These are phyloP conservation scores for Criorhina ranunculi DNA, from an alignment of 2,888 invertebrate species.

Conservation along the genomic window DNA sequence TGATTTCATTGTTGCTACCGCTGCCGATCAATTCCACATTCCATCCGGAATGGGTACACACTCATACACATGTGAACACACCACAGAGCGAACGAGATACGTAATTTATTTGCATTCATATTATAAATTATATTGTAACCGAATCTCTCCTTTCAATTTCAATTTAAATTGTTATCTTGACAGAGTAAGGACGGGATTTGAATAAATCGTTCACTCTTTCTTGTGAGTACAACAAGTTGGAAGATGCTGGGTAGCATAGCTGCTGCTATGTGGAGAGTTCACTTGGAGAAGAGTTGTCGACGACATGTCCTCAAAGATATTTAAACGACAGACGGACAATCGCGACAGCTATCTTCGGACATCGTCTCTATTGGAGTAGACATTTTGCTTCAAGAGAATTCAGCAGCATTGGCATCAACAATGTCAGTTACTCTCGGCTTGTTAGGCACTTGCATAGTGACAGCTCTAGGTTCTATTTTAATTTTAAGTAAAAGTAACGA, in stretches of 20 bases:
- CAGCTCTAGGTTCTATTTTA: conserved; percentile 61
- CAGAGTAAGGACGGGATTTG: conserved; percentile 82
- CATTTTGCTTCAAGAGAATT: conserved; percentile 40
- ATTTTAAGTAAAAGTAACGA: conserved; percentile 20
- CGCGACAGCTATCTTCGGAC: conserved; percentile 75
- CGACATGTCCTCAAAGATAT: conserved; percentile 79
- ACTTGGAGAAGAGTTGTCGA: conserved; percentile 79
- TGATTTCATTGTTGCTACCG: conserved; percentile 74
- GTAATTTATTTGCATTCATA: conserved; percentile 77
- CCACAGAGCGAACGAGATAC: conserved; percentile 51
- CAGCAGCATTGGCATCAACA: conserved; percentile 53
- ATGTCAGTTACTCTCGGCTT: conserved; percentile 64
- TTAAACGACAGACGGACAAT: conserved; percentile 79
- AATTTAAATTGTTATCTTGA: conserved; percentile 84
- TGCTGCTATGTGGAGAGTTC: conserved; percentile 49
- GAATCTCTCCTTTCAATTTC: conserved; percentile 84
- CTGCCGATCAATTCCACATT: conserved; percentile 71
- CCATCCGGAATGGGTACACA: conserved; percentile 55
- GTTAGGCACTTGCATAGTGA: conserved; percentile 49
- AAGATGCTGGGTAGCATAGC: conserved; percentile 45
- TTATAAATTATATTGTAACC: conserved; percentile 84
- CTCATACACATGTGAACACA: conserved; percentile 32
- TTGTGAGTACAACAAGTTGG: conserved; percentile 73
- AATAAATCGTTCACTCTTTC: conserved; percentile 81
- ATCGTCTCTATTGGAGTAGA: conserved; percentile 70